Base-by-base conservation (phyloP, 64 coral and sea anemone genomes). In the Montipora sp. region DNA sequence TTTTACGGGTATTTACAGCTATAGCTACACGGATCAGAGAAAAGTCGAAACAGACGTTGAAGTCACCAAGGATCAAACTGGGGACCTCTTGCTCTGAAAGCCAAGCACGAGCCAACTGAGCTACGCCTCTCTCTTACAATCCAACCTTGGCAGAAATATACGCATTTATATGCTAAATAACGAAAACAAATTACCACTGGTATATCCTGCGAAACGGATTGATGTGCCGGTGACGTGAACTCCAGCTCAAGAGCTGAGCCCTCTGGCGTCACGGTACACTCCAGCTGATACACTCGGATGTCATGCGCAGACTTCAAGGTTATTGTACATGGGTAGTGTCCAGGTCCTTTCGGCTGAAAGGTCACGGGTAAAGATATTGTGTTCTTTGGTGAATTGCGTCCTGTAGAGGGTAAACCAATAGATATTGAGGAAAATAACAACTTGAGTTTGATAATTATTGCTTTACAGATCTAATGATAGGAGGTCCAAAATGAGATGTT, bases 121-220 rank as follows among this genome's bases (percentile, higher is more conserved):
- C 36, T 36, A 36, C 36, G 36, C 36, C 36, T 36, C 36, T 36
- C 36, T 36, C 36, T 36, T 36, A 36, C 36, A 36, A 36, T 36
- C 36, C 36, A 36, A 36, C 36, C 36, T 36, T 36, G 36, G 36
- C 36, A 36, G 36, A 36, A 36, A 36, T 36, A 2, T 36, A 36
- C 36, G 51, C 51, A 55, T 55, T 55, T 7, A 55, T 55, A 10
- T 55, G 5, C 14, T 63, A 3, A 12, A 63, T 14, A 63, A 63
- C 9, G 14, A 11, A 12, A 63, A 63, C 9, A 12, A 63, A 80
- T 65, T 93, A 98, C 96, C 96, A 98, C 94, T 23, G 96, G 96
- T 72, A 98, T 94, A 22, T 98, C 96, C 51, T 98, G 96, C 4
- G 96, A 94, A 19, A 98, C 91, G 70, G 96, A 98, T 47, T 98